A percentile compares a stretch with the other conserved stretches of the same genome.
Conservation (phyloP, 2,113 vertebrate species). For the Triplophysa siluroides region DNA sequence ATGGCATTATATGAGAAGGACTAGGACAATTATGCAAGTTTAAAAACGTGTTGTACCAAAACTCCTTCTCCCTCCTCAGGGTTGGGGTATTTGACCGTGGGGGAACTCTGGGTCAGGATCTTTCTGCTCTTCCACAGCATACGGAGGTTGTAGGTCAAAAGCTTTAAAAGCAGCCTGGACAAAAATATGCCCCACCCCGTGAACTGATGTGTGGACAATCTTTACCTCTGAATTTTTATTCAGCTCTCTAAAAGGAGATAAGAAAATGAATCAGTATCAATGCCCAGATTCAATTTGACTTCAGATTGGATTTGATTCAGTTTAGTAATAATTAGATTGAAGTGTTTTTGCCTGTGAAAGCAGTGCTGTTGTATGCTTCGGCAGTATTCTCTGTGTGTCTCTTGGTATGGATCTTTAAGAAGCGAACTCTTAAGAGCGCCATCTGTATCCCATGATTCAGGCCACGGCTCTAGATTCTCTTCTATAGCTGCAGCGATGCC, state of each 20-base stretch:
- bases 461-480: slow-evolving; percentile 90
- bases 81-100: slow-evolving; percentile 95
- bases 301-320: too few relatives aligned
- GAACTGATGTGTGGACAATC: slow-evolving; percentile 95
- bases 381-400: slow-evolving; percentile 82
- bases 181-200: slow-evolving; percentile 90
- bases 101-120: slow-evolving; percentile 94
- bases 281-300: not conserved
- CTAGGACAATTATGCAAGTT: not conserved
- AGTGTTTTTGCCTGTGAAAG: slow-evolving; percentile 83
- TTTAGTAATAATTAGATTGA: too few relatives aligned
- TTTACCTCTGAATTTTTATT: slow-evolving; percentile 86
- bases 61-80: slow-evolving; percentile 97
- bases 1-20: not conserved
- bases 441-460: slow-evolving; percentile 85
- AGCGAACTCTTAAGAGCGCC: slow-evolving; percentile 74
- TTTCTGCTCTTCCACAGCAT: slow-evolving; percentile 91
- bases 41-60: slow-evolving; percentile 74
- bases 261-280: not conserved
- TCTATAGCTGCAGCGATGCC: slow-evolving; percentile 87
- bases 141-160: slow-evolving; percentile 87
- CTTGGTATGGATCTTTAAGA: slow-evolving; percentile 81
- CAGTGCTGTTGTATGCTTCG: slow-evolving; percentile 88
- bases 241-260: slow-evolving; percentile 75
- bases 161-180: slow-evolving; percentile 90